Conservation (phyloP, 2,888 invertebrate species). For the Elaeidobius kamerunicus region DNA sequence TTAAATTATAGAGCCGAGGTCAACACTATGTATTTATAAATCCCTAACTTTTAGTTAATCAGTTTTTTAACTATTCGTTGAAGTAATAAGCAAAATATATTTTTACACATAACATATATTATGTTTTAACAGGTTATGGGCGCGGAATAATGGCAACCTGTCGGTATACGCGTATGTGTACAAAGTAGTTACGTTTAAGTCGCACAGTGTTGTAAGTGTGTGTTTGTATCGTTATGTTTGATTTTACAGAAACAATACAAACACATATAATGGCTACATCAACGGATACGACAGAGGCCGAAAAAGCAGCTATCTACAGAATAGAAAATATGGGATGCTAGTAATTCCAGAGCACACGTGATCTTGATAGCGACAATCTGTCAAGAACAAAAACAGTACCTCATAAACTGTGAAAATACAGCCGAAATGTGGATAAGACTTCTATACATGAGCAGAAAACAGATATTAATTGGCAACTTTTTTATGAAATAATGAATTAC, state of each 20-base stretch:
- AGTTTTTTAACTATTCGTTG: no score
- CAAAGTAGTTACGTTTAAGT: background rate
- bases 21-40: no score
- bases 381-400: conserved; percentile 11
- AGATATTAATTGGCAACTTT: conserved; percentile 33
- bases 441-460: conserved; percentile 37
- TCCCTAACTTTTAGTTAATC: background rate
- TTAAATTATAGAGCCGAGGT: no score
- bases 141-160: background rate
- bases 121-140: background rate
- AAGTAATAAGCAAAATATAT: background rate
- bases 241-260: background rate
- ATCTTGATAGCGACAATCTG: conserved; percentile 13
- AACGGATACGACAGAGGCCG: conserved; percentile 1
- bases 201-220: background rate
- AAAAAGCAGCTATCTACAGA: no score
- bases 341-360: conserved; percentile 15
- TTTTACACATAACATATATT: background rate
- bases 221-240: background rate
- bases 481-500: conserved; percentile 21
- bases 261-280: background rate
- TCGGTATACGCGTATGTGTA: no score
- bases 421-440: conserved; percentile 39
- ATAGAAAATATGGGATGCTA: conserved; percentile 11
- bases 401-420: conserved; percentile 31